Conservation (phyloP, 1,140 invertebrate species). For the Chrysoperla carnea region DNA sequence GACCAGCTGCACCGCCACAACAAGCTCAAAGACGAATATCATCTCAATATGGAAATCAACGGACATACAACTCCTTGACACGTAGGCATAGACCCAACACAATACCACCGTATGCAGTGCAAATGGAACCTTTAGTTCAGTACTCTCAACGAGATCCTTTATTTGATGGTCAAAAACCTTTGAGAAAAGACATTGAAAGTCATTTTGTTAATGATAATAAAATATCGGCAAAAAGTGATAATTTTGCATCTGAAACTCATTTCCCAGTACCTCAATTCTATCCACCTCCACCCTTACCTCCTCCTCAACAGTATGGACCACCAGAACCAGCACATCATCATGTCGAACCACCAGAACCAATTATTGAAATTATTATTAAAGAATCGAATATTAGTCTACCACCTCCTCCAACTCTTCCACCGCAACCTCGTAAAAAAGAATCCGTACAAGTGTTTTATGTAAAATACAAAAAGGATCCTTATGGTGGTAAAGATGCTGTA, state of each 20-base stretch:
- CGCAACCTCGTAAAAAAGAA: constrained; percentile 47
- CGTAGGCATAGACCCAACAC: constrained; percentile 25
- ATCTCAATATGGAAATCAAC: not conserved
- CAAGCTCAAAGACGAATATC: not conserved
- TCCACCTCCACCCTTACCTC: constrained; percentile 24
- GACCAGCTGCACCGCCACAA: not conserved
- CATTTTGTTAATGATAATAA: constrained; percentile 28
- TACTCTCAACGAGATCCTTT: constrained; percentile 61
- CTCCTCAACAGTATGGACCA: constrained; percentile 26
- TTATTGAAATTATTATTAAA: constrained; percentile 81
- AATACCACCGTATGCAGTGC: constrained; percentile 52
- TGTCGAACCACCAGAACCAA: constrained; percentile 64
- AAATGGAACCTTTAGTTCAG: constrained; percentile 61
- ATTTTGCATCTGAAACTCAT: constrained; percentile 23
- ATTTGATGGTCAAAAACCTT: constrained; percentile 34
- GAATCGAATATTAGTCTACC: constrained; percentile 69
- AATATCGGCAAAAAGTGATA: constrained; percentile 28
- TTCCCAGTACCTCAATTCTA: constrained; percentile 25
- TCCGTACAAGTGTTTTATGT: constrained; percentile 81
- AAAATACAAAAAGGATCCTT: constrained; percentile 66
- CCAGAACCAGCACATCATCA: constrained; percentile 38
- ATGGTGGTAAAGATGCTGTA: constrained; percentile 45
- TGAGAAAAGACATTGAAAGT: constrained; percentile 19
- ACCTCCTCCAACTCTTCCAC: constrained; percentile 33
- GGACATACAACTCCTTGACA: not conserved